Conservation (phyloP, 2,888 invertebrate species). For the Glyphotaelius pellucidus region DNA sequence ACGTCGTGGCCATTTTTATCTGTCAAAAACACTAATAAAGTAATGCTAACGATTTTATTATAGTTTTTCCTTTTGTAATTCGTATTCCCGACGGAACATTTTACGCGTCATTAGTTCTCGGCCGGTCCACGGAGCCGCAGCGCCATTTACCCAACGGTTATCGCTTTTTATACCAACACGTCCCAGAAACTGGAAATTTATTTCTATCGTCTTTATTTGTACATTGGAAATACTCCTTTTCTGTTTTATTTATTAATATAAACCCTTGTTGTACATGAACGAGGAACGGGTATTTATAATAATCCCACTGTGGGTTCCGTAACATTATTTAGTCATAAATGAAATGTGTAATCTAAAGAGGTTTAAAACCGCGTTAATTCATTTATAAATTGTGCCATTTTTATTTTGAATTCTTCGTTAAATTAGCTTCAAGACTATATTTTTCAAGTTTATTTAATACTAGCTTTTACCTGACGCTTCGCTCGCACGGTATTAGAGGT, state of each 20-base stretch:
- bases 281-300: neutral
- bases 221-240: neutral
- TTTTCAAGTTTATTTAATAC: neutral
- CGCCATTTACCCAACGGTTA: neutral
- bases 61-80: conserved; percentile 9
- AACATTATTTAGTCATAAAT: neutral
- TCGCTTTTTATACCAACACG: conserved; percentile 4
- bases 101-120: neutral
- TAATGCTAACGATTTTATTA: conserved; percentile 1
- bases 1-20: neutral
- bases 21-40: conserved; percentile 10
- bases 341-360: neutral
- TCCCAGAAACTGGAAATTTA: conserved; percentile 18
- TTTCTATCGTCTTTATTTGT: conserved; percentile 17
- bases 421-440: neutral
- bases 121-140: neutral
- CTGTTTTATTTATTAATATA: neutral
- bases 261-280: neutral
- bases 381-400: neutral
- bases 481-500: too few relatives aligned
- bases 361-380: neutral
- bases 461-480: too few relatives aligned
- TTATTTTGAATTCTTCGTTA: neutral
- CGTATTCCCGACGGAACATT: neutral
- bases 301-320: neutral